Evolutionary conservation across 2,797 vertebrate genomes (phyloP), one percentile per base, ranked within the genome.

Genomic region (Helarctos malayanus): DNA sequence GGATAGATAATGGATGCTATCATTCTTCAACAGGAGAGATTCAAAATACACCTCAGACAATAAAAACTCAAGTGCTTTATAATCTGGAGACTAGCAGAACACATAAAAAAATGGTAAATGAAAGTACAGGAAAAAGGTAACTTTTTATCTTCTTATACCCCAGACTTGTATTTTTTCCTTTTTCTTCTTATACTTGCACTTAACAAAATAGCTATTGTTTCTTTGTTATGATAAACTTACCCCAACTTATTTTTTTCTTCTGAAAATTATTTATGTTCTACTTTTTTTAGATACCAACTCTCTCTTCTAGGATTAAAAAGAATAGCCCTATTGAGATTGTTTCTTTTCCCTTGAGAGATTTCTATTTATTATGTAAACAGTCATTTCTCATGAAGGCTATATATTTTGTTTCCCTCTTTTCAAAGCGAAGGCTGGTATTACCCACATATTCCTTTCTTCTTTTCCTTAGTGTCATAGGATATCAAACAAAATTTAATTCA

Each of bases 401-500:
- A 2, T 63, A 92, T 95, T 68, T 65, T 63, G 41, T 41, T 96
- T 92, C 54, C 15, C 12, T 82, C 57, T 69, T 87, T 87, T 79
- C 15, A 80, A 59, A 19, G 32, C 87, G 78, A 75, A 92, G 0
- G 11, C 18, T 87, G 49, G 61, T 56, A 13, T 29, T 12, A 65
- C 14, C 13, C 35, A 45, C 25, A 27, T n/a, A 63, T n/a, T 82
- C 32, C n/a, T 69, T 4, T 94, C 32, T 65, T 52, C n/a, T 81
- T 80, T 29, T 9, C 4, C 80, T 95, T 61, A 47, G 96, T 99
- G 98, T 92, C 98, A 99, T 2, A 98, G 98, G 5, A 97, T 99
- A 65, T 98, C 99, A 0, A 98, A 98, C 97, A 99, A 98, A 95
- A 99, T 99, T 88, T 99, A 99, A 59, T 97, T 99, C 11, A 99